Percentiles rank a stretch among this genome's conserved stretches.
phyloP scores from a whole-genome alignment of 2,113 vertebrate species.

The Oreochromis tanganicae region DNA sequence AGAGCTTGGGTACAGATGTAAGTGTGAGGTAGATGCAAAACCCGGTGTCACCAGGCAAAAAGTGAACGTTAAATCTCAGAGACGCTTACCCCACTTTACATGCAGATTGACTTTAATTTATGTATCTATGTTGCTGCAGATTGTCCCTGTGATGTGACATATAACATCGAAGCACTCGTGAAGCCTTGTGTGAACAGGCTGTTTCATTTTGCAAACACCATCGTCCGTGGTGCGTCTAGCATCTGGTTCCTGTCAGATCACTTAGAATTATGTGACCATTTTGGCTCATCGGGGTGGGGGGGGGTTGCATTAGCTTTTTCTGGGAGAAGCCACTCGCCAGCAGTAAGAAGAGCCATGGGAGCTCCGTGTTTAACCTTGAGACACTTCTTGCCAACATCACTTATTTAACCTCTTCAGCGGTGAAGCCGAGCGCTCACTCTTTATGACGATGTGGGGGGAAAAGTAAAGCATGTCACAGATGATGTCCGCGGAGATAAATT shows the following conservation, averaged over 20 bases:
- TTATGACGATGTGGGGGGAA: neutral
- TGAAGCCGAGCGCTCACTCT: neutral
- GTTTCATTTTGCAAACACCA: conserved; percentile 31
- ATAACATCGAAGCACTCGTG: neutral
- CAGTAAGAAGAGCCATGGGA: neutral
- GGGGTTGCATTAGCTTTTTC: conserved; percentile 16
- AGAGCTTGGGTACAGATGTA: neutral
- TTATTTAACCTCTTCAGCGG: neutral
- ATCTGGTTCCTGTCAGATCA: conserved; percentile 51
- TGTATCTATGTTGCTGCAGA: neutral
- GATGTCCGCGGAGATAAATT: neutral
- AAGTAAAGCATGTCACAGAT: neutral
- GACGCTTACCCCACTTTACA: neutral
- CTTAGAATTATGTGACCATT: conserved; percentile 18
- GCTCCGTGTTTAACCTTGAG: conserved; percentile 27
- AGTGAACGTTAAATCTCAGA: neutral
- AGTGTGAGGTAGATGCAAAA: neutral
- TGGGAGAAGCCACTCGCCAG: neutral
- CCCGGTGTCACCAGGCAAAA: neutral
- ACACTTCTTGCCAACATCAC: neutral
- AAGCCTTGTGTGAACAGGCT: conserved; percentile 20
- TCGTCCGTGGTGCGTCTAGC: neutral
- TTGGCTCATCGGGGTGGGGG: neutral
- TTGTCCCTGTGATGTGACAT: conserved; percentile 7
- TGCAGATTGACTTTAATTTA: neutral